Conservation (phyloP, 2,797 vertebrate species). For the Manis crassicaudata region DNA sequence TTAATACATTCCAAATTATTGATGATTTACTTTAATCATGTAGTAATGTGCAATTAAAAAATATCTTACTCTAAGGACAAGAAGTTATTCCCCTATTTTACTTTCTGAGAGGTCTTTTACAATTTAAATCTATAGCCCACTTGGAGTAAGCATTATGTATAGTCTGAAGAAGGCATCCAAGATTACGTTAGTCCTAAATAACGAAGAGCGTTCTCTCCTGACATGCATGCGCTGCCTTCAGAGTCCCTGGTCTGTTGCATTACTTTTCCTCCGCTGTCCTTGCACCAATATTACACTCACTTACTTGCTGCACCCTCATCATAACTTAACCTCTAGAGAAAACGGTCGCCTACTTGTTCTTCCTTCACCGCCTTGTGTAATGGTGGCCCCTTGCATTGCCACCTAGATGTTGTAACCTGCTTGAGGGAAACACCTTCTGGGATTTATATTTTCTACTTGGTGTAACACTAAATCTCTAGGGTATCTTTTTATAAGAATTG, state of each 20-base stretch:
- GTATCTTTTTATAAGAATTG: background rate
- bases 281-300: background rate
- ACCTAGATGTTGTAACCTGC: background rate
- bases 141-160: background rate
- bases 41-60: background rate
- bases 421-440: background rate
- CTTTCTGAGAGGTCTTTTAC: background rate
- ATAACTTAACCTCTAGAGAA: too few species aligned
- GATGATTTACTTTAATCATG: background rate
- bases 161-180: background rate
- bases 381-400: background rate
- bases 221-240: accelerated
- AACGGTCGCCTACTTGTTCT: background rate
- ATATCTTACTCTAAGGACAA: background rate
- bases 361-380: background rate
- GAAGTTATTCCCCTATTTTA: background rate
- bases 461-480: background rate
- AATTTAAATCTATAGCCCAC: background rate
- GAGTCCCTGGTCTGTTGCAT: accelerated
- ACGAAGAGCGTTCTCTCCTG: background rate
- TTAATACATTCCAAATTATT: background rate
- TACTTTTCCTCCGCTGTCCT: too few species aligned
- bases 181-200: background rate
- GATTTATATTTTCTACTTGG: background rate
- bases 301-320: too few species aligned